phyloP scores from a whole-genome alignment of 2,113 vertebrate genomes.

The Aphelocoma coerulescens region DNA sequence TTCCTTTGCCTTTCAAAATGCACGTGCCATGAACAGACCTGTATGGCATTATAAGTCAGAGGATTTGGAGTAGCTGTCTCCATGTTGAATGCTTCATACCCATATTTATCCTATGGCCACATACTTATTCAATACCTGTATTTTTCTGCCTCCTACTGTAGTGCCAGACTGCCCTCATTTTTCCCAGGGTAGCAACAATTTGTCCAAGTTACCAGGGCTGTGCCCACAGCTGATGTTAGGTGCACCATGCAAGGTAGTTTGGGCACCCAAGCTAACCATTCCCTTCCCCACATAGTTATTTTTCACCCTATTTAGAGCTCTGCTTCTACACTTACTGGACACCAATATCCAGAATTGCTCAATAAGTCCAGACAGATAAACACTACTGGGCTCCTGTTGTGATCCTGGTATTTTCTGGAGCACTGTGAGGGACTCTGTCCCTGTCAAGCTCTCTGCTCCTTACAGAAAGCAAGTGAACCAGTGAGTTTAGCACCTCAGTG shows the following conservation, averaged over 20 bases:
- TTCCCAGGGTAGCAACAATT: neutral
- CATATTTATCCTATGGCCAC: neutral
- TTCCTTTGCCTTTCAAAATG: neutral
- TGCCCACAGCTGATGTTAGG: neutral
- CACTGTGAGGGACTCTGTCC: neutral
- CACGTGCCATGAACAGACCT: fast-evolving
- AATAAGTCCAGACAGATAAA: neutral
- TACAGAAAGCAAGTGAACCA: neutral
- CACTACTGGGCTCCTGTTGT: neutral
- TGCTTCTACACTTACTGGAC: neutral
- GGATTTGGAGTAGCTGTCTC: neutral
- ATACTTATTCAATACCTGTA: neutral
- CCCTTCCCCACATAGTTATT: neutral
- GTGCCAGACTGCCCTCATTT: neutral
- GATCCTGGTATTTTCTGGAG: neutral
- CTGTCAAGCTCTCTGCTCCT: neutral
- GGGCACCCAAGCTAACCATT: neutral
- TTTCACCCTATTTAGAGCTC: neutral
- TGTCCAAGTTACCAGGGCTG: neutral
- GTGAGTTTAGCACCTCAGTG: neutral
- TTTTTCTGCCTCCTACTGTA: neutral
- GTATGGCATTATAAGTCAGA: neutral
- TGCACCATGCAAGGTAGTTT: neutral
- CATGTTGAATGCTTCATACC: neutral
- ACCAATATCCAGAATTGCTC: neutral